Percentiles rank a stretch among this genome's conserved stretches.
phyloP scores from a whole-genome alignment of 2,888 invertebrate genomes.

The Drosophila subsilvestris region DNA sequence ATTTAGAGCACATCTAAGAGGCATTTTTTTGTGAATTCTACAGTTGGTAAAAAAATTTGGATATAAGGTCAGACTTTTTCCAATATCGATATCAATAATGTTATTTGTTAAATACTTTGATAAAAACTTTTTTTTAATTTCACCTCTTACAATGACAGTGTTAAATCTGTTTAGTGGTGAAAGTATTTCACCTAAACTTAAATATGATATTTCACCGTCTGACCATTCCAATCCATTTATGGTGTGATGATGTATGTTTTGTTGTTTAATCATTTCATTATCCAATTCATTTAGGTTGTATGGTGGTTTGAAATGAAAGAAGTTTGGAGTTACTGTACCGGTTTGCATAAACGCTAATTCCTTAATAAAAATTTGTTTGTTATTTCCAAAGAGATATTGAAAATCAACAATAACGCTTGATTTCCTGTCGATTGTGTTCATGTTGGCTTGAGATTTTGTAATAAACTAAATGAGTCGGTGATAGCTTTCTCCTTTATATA shows the following conservation, averaged over 20 bases:
- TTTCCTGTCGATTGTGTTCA: background rate
- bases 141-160: slow-evolving; percentile 1
- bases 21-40: no score
- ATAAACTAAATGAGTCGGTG: background rate
- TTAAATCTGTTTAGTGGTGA: background rate
- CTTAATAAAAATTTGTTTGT: background rate
- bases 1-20: no score
- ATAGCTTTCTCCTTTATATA: background rate
- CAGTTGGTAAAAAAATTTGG: no score
- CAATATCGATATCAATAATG: no score
- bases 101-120: no score
- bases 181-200: background rate
- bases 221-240: slow-evolving; percentile 10
- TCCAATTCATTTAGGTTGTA: slow-evolving; percentile 1
- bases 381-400: background rate
- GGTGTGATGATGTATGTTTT: background rate
- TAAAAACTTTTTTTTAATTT: no score
- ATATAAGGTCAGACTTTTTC: no score
- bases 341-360: background rate
- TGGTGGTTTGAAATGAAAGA: background rate
- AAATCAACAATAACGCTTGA: background rate
- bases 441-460: background rate
- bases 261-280: slow-evolving; percentile 1
- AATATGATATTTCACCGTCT: background rate
- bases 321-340: background rate